Conservation (phyloP, 1,140 invertebrate genomes). For the Limonius californicus region DNA sequence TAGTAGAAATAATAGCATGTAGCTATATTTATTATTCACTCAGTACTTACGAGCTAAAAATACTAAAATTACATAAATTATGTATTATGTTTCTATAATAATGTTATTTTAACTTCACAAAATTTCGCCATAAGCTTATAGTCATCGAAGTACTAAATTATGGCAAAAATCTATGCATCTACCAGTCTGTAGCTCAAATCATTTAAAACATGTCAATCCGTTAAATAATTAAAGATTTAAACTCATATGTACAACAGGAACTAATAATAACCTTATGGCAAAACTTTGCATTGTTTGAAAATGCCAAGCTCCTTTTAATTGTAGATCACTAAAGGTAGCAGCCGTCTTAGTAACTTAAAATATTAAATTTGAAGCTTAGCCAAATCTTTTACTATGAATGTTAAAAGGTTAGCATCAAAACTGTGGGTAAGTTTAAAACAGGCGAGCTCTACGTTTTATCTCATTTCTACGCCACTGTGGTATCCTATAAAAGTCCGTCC, state of each 20-base stretch:
- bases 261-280: not conserved
- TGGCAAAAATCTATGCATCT: constrained; percentile 8
- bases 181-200: not conserved
- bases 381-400: not conserved
- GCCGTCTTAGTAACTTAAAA: not conserved
- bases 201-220: no score
- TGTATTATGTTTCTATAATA: not conserved
- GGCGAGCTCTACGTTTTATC: constrained; percentile 83
- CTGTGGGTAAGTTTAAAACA: constrained; percentile 63
- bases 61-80: not conserved
- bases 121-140: not conserved
- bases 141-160: not conserved
- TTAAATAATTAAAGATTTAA: no score
- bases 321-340: not conserved
- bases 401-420: not conserved
- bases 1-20: no score
- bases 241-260: constrained; percentile 4
- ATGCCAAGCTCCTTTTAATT: not conserved
- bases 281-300: not conserved
- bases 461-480: constrained; percentile 97
- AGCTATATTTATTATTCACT: no score
- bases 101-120: not conserved
- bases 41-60: not conserved
- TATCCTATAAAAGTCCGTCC: constrained; percentile 92
- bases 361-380: not conserved